Conservation (phyloP, 2,797 vertebrate genomes). For the Schizopygopsis malacanthus region DNA sequence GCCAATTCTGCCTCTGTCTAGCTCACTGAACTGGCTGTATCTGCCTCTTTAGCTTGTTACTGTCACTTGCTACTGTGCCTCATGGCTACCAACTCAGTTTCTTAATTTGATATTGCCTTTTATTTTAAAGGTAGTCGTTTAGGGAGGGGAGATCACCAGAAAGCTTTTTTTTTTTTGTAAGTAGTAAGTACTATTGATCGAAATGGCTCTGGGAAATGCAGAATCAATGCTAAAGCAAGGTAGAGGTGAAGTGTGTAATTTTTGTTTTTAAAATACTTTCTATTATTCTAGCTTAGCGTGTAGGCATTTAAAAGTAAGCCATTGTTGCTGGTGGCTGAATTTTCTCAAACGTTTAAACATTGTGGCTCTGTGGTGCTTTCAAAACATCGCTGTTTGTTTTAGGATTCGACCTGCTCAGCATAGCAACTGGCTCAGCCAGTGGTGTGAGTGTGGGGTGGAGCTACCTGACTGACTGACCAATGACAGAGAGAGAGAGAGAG, state of each 20-base stretch:
- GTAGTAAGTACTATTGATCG: neutral
- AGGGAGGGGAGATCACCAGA: neutral
- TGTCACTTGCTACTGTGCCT: neutral
- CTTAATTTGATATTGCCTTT: slow-evolving; percentile 14
- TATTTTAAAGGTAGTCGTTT: slow-evolving; percentile 11
- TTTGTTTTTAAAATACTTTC: neutral
- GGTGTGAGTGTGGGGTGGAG: neutral
- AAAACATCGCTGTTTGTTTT: neutral
- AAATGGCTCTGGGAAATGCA: neutral
- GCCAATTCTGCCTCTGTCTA: neutral
- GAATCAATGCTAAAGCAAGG: slow-evolving; percentile 2
- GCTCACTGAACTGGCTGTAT: neutral
- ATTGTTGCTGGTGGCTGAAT: neutral
- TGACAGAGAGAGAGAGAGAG: neutral
- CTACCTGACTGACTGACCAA: neutral
- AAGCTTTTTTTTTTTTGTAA: neutral
- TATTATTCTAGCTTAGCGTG: neutral
- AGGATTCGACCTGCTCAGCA: neutral
- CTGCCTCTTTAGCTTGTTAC: slow-evolving; percentile 17
- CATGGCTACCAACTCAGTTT: neutral
- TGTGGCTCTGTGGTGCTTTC: neutral
- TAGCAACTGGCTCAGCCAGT: slow-evolving; percentile 13
- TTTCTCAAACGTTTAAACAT: neutral
- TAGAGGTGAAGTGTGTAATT: neutral
- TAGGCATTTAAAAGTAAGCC: neutral